Evolutionary conservation across 2,888 invertebrate genomes (phyloP).

Genomic region (Anoncus sp.): DNA sequence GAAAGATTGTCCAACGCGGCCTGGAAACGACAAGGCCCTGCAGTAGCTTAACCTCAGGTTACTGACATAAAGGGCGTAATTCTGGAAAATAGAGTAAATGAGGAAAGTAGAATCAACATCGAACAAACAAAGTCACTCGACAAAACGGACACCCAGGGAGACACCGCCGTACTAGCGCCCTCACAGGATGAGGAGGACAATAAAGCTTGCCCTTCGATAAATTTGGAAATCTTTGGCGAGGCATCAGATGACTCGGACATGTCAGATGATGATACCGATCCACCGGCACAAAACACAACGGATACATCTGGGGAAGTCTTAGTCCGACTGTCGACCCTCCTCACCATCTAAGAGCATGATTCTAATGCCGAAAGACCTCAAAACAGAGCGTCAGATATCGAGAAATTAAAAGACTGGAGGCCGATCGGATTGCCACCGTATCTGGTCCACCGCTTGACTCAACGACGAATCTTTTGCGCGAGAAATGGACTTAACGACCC

Average conservation of each 20-base stretch:
- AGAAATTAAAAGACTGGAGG: constrained; percentile 23
- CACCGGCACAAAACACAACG: no score
- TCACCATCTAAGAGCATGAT: no score
- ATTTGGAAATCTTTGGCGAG: no score
- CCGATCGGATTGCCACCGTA: constrained; percentile 14
- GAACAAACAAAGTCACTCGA: constrained; percentile 9
- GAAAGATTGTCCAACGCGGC: constrained; percentile 35
- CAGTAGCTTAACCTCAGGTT: constrained; percentile 42
- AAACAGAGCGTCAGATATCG: not conserved
- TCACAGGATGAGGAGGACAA: no score
- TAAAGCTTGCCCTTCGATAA: not conserved
- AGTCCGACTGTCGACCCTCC: not conserved
- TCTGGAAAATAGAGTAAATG: constrained; percentile 14
- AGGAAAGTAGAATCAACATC: constrained; percentile 23
- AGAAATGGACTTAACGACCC: constrained; percentile 2
- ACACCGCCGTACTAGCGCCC: no score
- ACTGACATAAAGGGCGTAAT: constrained; percentile 33
- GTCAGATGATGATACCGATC: no score
- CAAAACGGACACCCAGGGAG: not conserved
- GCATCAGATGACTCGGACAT: no score
- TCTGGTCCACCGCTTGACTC: not conserved
- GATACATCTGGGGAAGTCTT: no score
- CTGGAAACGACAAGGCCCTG: constrained; percentile 51
- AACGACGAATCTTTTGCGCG: no score
- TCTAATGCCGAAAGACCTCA: no score